Evolutionary conservation across 1,140 invertebrate genomes (phyloP).

Genomic region (Drosophila sp.): DNA sequence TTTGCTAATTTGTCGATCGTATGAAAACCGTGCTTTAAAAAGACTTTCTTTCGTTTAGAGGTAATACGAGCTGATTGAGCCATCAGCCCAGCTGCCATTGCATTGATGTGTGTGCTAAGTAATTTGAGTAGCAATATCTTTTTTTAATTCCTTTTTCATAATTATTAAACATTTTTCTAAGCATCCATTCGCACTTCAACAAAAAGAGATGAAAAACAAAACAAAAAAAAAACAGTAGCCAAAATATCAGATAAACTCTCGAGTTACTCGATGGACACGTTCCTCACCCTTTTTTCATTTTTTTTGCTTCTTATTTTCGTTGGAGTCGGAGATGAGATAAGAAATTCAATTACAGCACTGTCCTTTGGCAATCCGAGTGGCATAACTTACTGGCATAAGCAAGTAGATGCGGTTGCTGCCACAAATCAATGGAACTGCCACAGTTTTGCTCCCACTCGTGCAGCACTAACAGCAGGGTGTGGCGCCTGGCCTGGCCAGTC

Average conservation of each 20-base stretch:
- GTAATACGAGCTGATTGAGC: constrained; percentile 68
- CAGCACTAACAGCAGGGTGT: constrained; percentile 63
- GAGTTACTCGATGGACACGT: constrained; percentile 50
- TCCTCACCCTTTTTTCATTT: background rate
- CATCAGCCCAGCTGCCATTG: constrained; percentile 49
- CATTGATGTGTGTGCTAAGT: constrained; percentile 27
- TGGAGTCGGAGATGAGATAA: constrained; percentile 8
- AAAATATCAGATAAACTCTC: constrained; percentile 32
- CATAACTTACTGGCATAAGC: constrained; percentile 52
- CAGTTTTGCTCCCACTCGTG: constrained; percentile 53
- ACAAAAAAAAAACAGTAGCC: constrained; percentile 52
- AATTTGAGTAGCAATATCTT: constrained; percentile 43
- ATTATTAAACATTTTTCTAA: constrained; percentile 45
- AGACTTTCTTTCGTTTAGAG: constrained; percentile 32
- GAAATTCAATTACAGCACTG: constrained; percentile 75
- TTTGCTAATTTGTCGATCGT: constrained; percentile 46
- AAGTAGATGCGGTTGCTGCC: constrained; percentile 46
- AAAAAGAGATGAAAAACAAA: constrained; percentile 22
- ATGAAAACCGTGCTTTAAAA: constrained; percentile 13
- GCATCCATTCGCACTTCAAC: constrained; percentile 53
- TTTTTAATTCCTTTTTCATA: background rate
- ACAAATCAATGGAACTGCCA: constrained; percentile 52
- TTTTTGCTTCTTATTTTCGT: constrained; percentile 13
- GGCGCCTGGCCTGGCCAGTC: constrained; percentile 56
- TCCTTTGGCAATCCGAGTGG: constrained; percentile 46